A percentile compares a stretch with the other conserved stretches of the same genome.
Conservation (phyloP, 2,797 vertebrate genomes). For the Eleutherodactylus coqui region DNA sequence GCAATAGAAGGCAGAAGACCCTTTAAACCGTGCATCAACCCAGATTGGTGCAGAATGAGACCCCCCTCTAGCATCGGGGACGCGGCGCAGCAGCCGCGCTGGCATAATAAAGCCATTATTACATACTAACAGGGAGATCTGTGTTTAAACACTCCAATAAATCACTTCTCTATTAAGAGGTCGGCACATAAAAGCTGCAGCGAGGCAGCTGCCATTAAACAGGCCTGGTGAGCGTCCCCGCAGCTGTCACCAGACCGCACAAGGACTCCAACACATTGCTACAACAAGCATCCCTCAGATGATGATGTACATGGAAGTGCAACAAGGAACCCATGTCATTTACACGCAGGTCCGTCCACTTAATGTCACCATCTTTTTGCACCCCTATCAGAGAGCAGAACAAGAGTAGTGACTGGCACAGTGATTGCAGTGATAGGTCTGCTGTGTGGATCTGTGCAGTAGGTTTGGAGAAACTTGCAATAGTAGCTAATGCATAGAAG, state of each 20-base stretch:
- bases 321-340: too few species aligned
- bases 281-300: conserved; percentile 7
- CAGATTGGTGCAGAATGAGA: neutral
- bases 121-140: conserved; percentile 2
- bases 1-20: neutral
- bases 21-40: neutral
- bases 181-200: conserved; percentile 12
- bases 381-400: too few species aligned
- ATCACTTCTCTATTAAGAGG: conserved; percentile 25
- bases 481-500: too few species aligned
- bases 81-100: neutral
- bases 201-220: conserved; percentile 14
- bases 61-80: neutral
- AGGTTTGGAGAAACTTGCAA: too few species aligned
- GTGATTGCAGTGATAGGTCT: too few species aligned
- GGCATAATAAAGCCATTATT: conserved; percentile 18
- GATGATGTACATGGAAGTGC: neutral
- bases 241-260: neutral
- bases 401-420: too few species aligned
- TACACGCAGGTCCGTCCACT: too few species aligned
- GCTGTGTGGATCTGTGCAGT: too few species aligned
- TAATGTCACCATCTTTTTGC: too few species aligned
- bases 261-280: neutral
- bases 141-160: conserved; percentile 24
- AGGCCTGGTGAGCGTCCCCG: neutral